These are phyloP conservation scores for Spatula versicolor DNA, from an alignment of 2,797 vertebrate genomes.

Conservation along the genomic window DNA sequence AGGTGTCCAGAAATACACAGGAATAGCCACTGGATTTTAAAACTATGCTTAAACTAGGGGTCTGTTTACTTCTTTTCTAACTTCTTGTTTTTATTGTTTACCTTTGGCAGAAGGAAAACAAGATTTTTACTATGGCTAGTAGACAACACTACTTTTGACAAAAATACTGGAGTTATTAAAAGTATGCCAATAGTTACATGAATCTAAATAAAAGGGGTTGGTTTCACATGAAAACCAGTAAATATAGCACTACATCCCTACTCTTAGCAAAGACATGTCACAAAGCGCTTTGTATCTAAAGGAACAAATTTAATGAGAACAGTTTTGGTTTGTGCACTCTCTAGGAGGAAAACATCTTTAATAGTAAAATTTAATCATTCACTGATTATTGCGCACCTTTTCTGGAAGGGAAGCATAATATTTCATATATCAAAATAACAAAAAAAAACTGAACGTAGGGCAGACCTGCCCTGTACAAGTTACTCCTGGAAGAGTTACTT, in stretches of 20 bases:
- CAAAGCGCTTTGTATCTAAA: not conserved
- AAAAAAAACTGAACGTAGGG: not conserved
- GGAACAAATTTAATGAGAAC: not conserved
- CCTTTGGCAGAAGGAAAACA: not conserved
- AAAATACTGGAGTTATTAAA: not conserved
- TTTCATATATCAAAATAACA: not conserved
- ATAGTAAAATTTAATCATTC: conserved; percentile 13
- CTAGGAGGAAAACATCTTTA: not conserved
- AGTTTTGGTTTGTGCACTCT: not conserved
- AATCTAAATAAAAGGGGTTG: not conserved
- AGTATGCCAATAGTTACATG: not conserved
- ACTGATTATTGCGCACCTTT: not conserved
- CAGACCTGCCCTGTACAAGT: not conserved
- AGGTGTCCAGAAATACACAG: not conserved
- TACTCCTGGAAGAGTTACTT: not conserved
- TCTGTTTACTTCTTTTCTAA: not conserved
- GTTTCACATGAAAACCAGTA: not conserved
- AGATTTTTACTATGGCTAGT: not conserved
- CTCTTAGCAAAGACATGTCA: not conserved
- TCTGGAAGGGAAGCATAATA: not conserved
- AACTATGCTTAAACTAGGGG: not conserved
- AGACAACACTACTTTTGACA: not conserved
- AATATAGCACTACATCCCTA: not conserved
- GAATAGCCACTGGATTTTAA: not conserved
- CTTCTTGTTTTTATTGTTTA: not conserved